Conservation (phyloP, 2,113 vertebrate species). For the Dromiciops gliroides region DNA sequence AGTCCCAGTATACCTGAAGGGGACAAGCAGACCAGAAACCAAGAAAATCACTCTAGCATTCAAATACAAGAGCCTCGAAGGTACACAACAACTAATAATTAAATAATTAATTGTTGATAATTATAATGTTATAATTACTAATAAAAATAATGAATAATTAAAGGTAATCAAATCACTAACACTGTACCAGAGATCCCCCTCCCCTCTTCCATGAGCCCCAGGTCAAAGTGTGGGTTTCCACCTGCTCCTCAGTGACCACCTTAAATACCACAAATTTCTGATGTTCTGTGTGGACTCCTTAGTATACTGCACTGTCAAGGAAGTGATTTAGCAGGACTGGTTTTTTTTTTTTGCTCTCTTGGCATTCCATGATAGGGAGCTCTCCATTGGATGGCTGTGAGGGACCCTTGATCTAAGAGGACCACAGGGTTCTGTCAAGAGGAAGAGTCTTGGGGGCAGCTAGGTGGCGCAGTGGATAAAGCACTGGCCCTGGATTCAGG, state of each 20-base stretch:
- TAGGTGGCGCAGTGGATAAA: too few relatives aligned
- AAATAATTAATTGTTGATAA: too few relatives aligned
- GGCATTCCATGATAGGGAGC: background rate
- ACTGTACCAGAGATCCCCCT: background rate
- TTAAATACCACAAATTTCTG: background rate
- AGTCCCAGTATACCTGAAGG: background rate
- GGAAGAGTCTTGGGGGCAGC: too few relatives aligned
- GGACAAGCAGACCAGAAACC: background rate
- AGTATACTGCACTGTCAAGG: constrained; percentile 1
- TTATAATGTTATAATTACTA: too few relatives aligned
- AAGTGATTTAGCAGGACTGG: background rate
- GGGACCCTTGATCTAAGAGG: constrained; percentile 25
- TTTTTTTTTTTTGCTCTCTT: constrained; percentile 38
- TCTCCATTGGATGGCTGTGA: background rate
- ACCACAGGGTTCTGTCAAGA: background rate
- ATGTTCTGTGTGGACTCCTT: background rate
- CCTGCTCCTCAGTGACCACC: background rate
- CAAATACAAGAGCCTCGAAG: background rate
- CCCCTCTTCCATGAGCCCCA: background rate
- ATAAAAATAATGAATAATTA: too few relatives aligned
- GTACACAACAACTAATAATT: too few relatives aligned
- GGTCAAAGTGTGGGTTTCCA: background rate
- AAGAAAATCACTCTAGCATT: background rate
- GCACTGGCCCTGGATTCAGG: too few relatives aligned
- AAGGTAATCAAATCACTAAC: background rate